Percentiles rank a stretch among this genome's conserved stretches.
Conservation (phyloP, 2,797 vertebrate species). For the Morelia viridis region DNA sequence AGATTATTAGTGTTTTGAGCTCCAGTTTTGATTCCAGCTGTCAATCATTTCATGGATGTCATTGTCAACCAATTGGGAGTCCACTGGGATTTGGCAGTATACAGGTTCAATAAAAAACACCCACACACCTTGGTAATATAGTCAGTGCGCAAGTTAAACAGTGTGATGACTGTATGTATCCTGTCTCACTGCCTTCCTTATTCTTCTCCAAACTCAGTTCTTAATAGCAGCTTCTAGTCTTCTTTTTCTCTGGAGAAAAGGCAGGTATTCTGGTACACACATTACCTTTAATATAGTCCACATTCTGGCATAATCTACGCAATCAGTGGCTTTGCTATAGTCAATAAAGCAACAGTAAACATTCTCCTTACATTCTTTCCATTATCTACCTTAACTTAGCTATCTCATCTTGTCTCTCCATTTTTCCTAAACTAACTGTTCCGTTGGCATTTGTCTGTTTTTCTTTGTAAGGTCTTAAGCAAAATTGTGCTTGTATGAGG, state of each 20-base stretch:
- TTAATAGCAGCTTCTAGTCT: not conserved
- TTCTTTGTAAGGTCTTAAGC: not conserved
- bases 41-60: not conserved
- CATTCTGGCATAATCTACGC: not conserved
- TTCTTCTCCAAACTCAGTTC: not conserved
- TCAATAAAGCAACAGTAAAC: not conserved
- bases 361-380: not conserved
- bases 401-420: not conserved
- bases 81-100: not conserved
- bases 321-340: not conserved
- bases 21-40: not conserved
- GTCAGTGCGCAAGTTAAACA: not conserved
- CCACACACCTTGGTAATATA: not conserved
- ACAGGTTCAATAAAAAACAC: not conserved
- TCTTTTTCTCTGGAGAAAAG: not conserved
- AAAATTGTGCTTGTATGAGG: not conserved
- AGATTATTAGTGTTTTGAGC: not conserved
- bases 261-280: not conserved
- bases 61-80: not conserved
- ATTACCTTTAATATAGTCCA: not conserved
- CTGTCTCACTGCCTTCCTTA: not conserved
- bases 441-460: not conserved
- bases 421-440: not conserved
- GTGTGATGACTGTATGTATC: not conserved
- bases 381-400: not conserved